Evolutionary conservation across 53 echinoderm and acorn worm genomes (phyloP), one percentile per base, ranked within the genome.

Genomic region (Echinometra lucunter): DNA sequence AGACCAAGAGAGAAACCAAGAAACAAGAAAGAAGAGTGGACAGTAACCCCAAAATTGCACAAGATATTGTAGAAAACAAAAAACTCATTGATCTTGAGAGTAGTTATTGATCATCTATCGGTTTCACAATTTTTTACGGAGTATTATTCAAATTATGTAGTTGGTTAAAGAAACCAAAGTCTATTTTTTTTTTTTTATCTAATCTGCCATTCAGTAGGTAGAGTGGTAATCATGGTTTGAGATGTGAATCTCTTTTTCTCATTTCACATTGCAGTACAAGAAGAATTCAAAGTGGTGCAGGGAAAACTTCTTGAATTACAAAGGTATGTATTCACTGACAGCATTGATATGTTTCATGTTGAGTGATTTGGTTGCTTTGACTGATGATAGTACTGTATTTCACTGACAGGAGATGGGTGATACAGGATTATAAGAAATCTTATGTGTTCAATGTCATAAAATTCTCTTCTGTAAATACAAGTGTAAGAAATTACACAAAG

Each of bases 201-300:
- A 69, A 69, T n/a, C n/a, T n/a, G n/a, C n/a, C n/a, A n/a, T n/a
- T n/a, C n/a, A n/a, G n/a, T n/a, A 69, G 32, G 15, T 32, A 30
- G 16, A 82, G 19, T 63, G 63, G 4, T 63, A 5, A 63, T 40
- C 2, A 81, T 25, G 4, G 10, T 81, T 6, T 44, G 16, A 4
- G 45, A 93, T 75, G 30, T 47, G 11, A 78, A 28, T 94, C 13
- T 58, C 35, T 74, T 7, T n/a, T 53, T 88, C 0, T 58, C 28
- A 74, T 96, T 94, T 91, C 49, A 45, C 34, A 55, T 90, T 91
- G 12, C 91, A 98, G 98, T 94, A 95, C 92, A 96, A 96, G 94
- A 98, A 98, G 90, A 98, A 95, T 45, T 98, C 98, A 95, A 97
- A 94, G 92, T 98, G 98, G 98, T 98, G 98, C 69, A 96, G 98